Percentiles rank a stretch among this genome's conserved stretches.
These are phyloP conservation scores for Brachyhypopomus gauderio DNA, from an alignment of 2,113 vertebrate species.

Conservation along the genomic window DNA sequence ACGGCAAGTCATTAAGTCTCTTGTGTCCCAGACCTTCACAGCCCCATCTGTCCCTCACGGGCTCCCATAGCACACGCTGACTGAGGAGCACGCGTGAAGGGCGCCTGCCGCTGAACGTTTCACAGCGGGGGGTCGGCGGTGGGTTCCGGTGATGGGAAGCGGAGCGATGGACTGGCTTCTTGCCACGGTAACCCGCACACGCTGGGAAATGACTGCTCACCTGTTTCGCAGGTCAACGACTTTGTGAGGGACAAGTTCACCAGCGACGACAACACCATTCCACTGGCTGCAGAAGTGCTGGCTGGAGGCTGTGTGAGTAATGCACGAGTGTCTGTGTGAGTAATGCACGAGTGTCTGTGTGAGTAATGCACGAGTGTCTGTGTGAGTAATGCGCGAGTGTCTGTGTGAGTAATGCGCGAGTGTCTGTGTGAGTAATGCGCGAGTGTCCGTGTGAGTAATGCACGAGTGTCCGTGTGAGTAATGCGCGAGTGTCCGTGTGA, in stretches of 20 bases:
- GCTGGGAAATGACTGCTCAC: not conserved
- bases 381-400: no score
- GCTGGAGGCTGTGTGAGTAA: conserved; percentile 94
- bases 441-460: no score
- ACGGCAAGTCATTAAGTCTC: conserved; percentile 79
- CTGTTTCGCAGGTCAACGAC: conserved; percentile 87
- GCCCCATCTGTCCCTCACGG: not conserved
- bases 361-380: no score
- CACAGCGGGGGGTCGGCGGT: not conserved
- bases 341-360: no score
- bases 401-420: no score
- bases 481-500: no score
- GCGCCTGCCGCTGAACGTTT: not conserved
- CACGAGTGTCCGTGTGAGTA: no score
- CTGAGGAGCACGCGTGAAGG: conserved; percentile 2
- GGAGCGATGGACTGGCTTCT: conserved; percentile 24
- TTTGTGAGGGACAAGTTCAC: conserved; percentile 97
- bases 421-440: no score
- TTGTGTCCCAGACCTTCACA: not conserved
- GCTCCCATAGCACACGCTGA: not conserved
- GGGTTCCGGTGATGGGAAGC: conserved; percentile 3
- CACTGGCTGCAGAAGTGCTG: conserved; percentile 84
- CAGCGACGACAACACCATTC: conserved; percentile 83
- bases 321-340: no score
- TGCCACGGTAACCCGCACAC: not conserved